Percentiles rank a stretch among this genome's conserved stretches.
Evolutionary conservation across 2,888 invertebrate species (phyloP).

Genomic region (Caenorhabditis wallacei): DNA sequence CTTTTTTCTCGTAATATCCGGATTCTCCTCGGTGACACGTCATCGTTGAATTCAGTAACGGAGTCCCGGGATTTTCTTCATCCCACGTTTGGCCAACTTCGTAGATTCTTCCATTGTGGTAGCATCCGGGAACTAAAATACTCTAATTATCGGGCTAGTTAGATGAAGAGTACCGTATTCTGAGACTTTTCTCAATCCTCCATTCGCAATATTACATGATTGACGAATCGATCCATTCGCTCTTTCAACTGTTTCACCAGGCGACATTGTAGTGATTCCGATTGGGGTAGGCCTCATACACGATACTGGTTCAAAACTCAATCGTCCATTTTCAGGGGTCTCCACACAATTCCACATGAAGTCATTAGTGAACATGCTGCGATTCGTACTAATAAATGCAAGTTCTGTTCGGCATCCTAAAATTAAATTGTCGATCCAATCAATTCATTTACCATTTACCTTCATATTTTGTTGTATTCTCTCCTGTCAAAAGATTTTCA

Average conservation of each 20-base stretch:
- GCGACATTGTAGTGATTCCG: neutral
- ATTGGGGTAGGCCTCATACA: neutral
- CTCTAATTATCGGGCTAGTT: neutral
- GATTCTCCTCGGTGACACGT: neutral
- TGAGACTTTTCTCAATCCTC: neutral
- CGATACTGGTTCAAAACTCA: neutral
- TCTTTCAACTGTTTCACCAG: neutral
- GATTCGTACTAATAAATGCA: too few relatives aligned
- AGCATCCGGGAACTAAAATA: neutral
- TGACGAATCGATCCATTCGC: neutral
- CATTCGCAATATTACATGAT: neutral
- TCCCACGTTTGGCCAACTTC: neutral
- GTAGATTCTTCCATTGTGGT: neutral
- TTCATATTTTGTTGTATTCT: too few relatives aligned
- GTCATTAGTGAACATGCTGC: neutral
- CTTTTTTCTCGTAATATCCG: neutral
- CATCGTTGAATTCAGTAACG: neutral
- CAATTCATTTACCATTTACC: too few relatives aligned
- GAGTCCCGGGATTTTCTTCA: neutral
- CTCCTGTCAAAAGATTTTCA: too few relatives aligned
- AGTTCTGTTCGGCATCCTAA: too few relatives aligned
- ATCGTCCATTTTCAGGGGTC: neutral
- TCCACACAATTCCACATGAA: neutral
- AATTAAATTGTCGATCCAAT: too few relatives aligned
- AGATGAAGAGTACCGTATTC: neutral